These are phyloP conservation scores for Euglossa dilemma DNA, from an alignment of 1,140 invertebrate genomes.

Conservation along the genomic window DNA sequence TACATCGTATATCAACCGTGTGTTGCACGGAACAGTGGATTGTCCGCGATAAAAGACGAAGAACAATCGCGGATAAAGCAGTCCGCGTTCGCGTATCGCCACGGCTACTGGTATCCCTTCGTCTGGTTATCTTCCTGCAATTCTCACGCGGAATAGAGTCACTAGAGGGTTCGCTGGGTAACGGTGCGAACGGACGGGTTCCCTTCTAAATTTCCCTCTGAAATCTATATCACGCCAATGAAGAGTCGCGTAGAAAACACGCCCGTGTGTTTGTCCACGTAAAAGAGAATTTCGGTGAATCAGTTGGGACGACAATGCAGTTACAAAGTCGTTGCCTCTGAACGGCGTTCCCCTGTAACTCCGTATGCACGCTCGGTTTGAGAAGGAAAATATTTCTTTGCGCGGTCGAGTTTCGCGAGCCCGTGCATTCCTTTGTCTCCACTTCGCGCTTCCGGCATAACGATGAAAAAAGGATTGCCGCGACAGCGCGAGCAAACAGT, in stretches of 20 bases:
- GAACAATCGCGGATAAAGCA: neutral
- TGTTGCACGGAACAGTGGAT: neutral
- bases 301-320: neutral
- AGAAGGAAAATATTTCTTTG: conserved; percentile 41
- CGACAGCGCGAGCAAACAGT: conserved; percentile 11
- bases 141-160: neutral
- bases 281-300: neutral
- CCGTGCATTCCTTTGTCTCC: conserved; percentile 24
- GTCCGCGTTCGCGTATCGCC: neutral
- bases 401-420: neutral
- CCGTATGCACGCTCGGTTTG: conserved; percentile 26
- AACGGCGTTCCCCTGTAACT: conserved; percentile 11
- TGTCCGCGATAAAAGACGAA: neutral
- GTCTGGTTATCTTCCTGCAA: neutral
- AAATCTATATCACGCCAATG: neutral
- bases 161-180: neutral
- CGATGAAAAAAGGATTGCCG: conserved; percentile 36
- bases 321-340: conserved; percentile 3
- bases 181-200: neutral
- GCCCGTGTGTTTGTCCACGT: neutral
- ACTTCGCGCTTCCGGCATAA: conserved; percentile 33
- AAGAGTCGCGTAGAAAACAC: neutral
- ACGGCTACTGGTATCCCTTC: too few relatives aligned
- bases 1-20: neutral
- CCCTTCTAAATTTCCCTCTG: neutral